phyloP scores from a whole-genome alignment of 2,113 vertebrate species.

The Lepus europaeus region DNA sequence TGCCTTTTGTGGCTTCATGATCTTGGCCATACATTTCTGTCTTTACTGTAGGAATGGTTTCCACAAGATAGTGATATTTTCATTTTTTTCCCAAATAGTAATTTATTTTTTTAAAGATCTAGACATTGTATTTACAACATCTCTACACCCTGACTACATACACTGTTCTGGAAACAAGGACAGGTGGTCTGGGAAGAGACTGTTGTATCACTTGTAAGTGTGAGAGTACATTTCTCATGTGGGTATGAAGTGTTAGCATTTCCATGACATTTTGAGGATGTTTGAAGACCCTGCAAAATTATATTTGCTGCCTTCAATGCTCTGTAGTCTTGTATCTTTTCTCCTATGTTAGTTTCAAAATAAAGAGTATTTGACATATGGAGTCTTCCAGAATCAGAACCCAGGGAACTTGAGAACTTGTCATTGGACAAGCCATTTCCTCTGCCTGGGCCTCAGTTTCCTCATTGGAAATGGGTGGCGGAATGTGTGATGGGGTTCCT shows the following conservation, averaged over 20 bases:
- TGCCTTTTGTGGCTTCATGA: not conserved
- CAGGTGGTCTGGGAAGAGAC: not conserved
- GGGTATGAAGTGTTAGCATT: not conserved
- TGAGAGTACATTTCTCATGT: not conserved
- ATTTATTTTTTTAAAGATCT: constrained; percentile 34
- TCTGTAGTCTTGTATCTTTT: not conserved
- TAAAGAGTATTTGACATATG: constrained; percentile 21
- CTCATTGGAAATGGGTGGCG: constrained; percentile 3
- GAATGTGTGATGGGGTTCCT: not conserved
- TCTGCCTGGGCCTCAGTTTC: not conserved
- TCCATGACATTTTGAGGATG: constrained; percentile 14
- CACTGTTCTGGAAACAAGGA: not conserved
- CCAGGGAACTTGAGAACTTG: constrained; percentile 3
- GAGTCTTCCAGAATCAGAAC: constrained; percentile 24
- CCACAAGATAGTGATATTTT: constrained; percentile 30
- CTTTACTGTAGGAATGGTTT: constrained; percentile 49
- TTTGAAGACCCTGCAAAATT: not conserved
- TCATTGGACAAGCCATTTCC: constrained; percentile 44
- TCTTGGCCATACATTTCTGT: constrained; percentile 42
- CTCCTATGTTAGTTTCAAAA: constrained; percentile 47
- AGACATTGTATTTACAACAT: not conserved
- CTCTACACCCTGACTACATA: not conserved
- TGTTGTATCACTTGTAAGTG: not conserved
- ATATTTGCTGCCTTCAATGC: not conserved
- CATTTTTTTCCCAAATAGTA: constrained; percentile 54